Evolutionary conservation across 2,888 invertebrate genomes (phyloP).

Genomic region (Chaetogeoica ovagalla): DNA sequence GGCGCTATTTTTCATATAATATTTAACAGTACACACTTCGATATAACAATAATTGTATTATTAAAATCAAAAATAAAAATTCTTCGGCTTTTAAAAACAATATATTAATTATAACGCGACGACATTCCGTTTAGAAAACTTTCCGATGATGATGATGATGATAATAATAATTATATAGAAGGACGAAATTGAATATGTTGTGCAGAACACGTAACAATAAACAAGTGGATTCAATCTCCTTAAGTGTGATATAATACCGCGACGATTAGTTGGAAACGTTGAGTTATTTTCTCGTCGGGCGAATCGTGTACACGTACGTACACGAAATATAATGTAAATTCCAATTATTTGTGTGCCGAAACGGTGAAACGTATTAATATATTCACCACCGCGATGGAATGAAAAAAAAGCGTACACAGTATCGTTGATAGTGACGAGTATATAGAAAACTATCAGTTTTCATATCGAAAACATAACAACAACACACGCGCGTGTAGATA

Average conservation of each 20-base stretch:
- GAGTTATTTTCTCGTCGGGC: not conserved
- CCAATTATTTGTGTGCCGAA: not conserved
- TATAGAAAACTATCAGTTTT: too few species aligned
- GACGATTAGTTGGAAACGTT: not conserved
- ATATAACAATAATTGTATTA: too few species aligned
- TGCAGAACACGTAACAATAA: too few species aligned
- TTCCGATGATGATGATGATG: not conserved
- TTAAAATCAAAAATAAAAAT: too few species aligned
- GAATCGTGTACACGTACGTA: not conserved
- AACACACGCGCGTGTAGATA: too few species aligned
- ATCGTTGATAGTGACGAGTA: too few species aligned
- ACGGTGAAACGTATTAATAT: too few species aligned
- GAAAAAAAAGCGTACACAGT: too few species aligned
- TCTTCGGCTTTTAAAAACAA: not conserved
- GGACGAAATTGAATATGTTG: not conserved
- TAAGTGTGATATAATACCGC: not conserved
- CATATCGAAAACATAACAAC: too few species aligned
- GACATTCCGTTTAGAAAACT: not conserved
- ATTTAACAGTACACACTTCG: too few species aligned
- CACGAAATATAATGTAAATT: not conserved
- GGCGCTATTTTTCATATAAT: too few species aligned
- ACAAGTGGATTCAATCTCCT: not conserved
- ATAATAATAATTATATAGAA: not conserved
- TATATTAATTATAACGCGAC: not conserved
- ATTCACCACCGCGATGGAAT: too few species aligned